A percentile compares a stretch with the other conserved stretches of the same genome.
These are phyloP conservation scores for Carcharodon carcharias DNA, from an alignment of 2,797 vertebrate genomes.

Conservation along the genomic window DNA sequence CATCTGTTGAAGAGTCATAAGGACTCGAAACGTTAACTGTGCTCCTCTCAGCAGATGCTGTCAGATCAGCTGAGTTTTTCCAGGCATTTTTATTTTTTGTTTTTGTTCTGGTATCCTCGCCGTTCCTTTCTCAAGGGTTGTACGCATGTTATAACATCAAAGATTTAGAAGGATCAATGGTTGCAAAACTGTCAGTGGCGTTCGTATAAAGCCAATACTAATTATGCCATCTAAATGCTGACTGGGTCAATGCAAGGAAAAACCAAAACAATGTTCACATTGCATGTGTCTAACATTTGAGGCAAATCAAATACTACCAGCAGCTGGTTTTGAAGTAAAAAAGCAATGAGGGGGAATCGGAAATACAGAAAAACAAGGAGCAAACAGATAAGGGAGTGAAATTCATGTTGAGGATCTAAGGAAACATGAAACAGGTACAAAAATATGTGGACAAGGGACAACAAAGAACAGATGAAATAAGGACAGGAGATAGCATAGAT, in stretches of 20 bases:
- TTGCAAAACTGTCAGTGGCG: not conserved
- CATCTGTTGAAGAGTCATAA: no score
- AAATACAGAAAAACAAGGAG: not conserved
- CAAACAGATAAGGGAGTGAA: not conserved
- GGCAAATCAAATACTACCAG: not conserved
- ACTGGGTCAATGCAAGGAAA: not conserved
- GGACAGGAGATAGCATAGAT: not conserved
- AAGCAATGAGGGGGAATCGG: not conserved
- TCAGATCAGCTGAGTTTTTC: no score
- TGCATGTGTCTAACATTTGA: not conserved
- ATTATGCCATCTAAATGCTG: not conserved
- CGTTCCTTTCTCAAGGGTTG: not conserved
- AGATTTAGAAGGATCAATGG: not conserved
- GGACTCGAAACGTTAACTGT: no score
- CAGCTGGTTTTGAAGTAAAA: not conserved
- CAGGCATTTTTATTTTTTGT: no score
- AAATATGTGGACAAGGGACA: not conserved
- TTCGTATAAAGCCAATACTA: not conserved
- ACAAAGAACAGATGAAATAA: not conserved
- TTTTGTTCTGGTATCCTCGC: not conserved
- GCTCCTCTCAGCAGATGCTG: no score
- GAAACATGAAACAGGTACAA: not conserved
- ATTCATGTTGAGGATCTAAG: not conserved
- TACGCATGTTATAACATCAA: not conserved
- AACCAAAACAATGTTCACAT: not conserved